Evolutionary conservation across 2,888 invertebrate species (phyloP), one percentile per base, ranked within the genome.

Genomic region (Lasioglossum figueresi): DNA sequence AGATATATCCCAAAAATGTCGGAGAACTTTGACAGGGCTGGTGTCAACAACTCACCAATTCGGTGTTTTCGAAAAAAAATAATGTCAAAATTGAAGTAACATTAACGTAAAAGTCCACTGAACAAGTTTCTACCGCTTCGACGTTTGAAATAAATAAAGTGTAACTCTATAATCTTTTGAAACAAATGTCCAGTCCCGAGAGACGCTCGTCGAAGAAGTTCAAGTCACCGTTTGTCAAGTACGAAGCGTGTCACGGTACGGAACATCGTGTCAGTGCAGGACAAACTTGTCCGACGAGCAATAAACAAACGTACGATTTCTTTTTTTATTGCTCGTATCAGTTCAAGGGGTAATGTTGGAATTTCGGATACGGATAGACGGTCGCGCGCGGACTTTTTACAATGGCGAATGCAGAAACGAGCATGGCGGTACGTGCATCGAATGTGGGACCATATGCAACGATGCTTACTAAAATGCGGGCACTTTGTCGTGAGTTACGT

Each of bases 381-480:
- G 76, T 76, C 75, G 66, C 85, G 80, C 72, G 85, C 56, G 31
- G 82, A 48, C 80, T 85, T 87, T 87, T 87, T 87, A 87, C 86
- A 83, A 87, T 71, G 83, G 76, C 86, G 86, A 85, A 83, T 83
- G 86, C 86, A 87, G 86, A 87, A 87, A 87, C 86, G 83, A 83
- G 78, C 80, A 80, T 71, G 73, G 52, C 40, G 52, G 77, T 80
- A 87, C 86, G 86, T 87, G 86, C 86, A 80, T 80, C 71, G 86
- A 83, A 86, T 87, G 80, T 83, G 74, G 79, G 86, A 74, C 80
- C 80, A 63, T 83, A 73, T 87, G 86, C 86, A 87, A 80, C 86
- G 86, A 80, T 72, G 86, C 83, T 87, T 79, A 85, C 83, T 80
- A 80, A 87, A 87, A 87, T 87, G 86, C 86, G 86, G 86, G 86